Conservation (phyloP, 2,888 invertebrate species). For the Temnothorax unifasciatus region DNA sequence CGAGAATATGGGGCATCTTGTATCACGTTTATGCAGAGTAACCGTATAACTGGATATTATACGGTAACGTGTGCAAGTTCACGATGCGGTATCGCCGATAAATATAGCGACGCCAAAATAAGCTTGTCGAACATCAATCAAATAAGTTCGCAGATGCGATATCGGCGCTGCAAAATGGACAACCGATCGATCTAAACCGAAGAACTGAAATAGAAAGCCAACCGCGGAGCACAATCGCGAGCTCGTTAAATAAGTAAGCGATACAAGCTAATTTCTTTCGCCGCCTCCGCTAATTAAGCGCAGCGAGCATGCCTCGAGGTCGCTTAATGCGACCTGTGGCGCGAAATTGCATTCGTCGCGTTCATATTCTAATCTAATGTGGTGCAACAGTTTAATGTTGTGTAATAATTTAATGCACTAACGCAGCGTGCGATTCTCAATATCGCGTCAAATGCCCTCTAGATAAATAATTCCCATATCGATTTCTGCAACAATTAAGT, state of each 20-base stretch:
- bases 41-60: slow-evolving; percentile 14
- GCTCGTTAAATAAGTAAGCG: slow-evolving; percentile 23
- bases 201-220: slow-evolving; percentile 21
- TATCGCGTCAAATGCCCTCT: slow-evolving; percentile 32
- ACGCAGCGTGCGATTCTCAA: slow-evolving; percentile 38
- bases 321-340: slow-evolving; percentile 41
- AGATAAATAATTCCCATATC: slow-evolving; percentile 37
- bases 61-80: slow-evolving; percentile 37
- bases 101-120: slow-evolving; percentile 47
- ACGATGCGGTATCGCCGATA: slow-evolving; percentile 34
- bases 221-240: slow-evolving; percentile 13
- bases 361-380: slow-evolving; percentile 44
- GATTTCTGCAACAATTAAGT: slow-evolving; percentile 2
- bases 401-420: slow-evolving; percentile 50
- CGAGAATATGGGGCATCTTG: neutral
- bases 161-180: slow-evolving; percentile 33
- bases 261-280: slow-evolving; percentile 34
- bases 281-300: slow-evolving; percentile 48
- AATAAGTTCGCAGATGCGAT: slow-evolving; percentile 41
- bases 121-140: slow-evolving; percentile 47
- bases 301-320: slow-evolving; percentile 25
- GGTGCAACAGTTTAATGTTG: slow-evolving; percentile 51
- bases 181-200: slow-evolving; percentile 26
- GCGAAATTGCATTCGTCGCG: slow-evolving; percentile 52
- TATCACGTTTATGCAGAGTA: slow-evolving; percentile 38